Conservation (phyloP, 2,113 vertebrate species). For the Emydocephalus ijimae region DNA sequence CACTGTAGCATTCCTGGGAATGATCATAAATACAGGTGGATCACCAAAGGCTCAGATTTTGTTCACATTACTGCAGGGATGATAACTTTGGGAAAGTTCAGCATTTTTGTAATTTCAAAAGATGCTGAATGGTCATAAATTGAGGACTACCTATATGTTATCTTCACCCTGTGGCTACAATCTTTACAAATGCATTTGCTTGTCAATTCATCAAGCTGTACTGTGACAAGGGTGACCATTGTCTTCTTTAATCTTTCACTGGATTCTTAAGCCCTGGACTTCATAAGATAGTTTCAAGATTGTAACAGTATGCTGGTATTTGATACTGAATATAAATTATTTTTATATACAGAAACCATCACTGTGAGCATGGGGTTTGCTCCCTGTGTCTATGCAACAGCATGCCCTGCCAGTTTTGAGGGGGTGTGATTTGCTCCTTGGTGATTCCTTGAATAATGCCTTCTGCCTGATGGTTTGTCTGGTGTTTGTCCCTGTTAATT, state of each 20-base stretch:
- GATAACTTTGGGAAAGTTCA: not conserved
- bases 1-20: not conserved
- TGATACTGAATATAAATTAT: not conserved
- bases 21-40: not conserved
- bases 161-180: not conserved
- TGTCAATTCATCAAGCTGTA: not conserved
- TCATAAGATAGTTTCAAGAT: not conserved
- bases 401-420: not conserved
- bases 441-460: not conserved
- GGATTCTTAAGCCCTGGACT: not conserved
- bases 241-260: not conserved
- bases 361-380: not conserved
- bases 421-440: not conserved
- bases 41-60: not conserved
- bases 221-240: not conserved
- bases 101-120: not conserved
- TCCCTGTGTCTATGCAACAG: not conserved
- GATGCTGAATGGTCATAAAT: not conserved
- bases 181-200: not conserved
- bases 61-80: not conserved
- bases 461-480: not conserved
- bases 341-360: not conserved
- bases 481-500: not conserved
- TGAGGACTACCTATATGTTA: not conserved
- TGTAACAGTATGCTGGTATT: not conserved